These are phyloP conservation scores for Pseudolaguvia tuberculata DNA, from an alignment of 2,113 vertebrate species.

Conservation along the genomic window DNA sequence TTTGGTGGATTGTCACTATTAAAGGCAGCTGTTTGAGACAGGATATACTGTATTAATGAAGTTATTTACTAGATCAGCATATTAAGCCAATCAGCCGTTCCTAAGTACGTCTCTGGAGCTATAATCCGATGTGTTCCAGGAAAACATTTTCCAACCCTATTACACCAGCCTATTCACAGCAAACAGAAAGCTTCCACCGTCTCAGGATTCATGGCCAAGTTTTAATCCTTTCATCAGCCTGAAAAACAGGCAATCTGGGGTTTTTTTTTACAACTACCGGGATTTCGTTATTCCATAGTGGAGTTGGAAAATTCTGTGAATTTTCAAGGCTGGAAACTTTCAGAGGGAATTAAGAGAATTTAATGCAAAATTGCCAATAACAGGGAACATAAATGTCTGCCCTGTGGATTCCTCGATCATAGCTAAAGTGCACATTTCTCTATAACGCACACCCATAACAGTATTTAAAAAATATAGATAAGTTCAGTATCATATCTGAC, in stretches of 20 bases:
- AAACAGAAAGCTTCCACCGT: background rate
- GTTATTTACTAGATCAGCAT: background rate
- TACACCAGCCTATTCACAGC: constrained; percentile 14
- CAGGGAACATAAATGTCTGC: no score
- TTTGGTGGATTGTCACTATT: no score
- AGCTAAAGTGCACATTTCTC: no score
- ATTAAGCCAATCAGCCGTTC: background rate
- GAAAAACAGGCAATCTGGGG: background rate
- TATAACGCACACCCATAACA: no score
- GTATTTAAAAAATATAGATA: no score
- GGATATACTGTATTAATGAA: background rate
- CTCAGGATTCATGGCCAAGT: background rate
- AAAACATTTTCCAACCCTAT: constrained; percentile 1
- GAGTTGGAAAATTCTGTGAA: no score
- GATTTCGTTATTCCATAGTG: background rate
- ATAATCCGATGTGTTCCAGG: constrained; percentile 9
- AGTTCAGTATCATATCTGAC: no score
- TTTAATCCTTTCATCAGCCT: constrained; percentile 5
- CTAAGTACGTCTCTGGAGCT: background rate
- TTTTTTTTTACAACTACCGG: background rate
- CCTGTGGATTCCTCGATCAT: no score
- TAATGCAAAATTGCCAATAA: no score
- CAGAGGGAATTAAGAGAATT: no score
- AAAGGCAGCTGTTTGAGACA: no score
- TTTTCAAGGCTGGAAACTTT: no score